A percentile compares a stretch with the other conserved stretches of the same genome.
phyloP scores from a whole-genome alignment of 2,888 invertebrate genomes.

The Doris montereyensis region DNA sequence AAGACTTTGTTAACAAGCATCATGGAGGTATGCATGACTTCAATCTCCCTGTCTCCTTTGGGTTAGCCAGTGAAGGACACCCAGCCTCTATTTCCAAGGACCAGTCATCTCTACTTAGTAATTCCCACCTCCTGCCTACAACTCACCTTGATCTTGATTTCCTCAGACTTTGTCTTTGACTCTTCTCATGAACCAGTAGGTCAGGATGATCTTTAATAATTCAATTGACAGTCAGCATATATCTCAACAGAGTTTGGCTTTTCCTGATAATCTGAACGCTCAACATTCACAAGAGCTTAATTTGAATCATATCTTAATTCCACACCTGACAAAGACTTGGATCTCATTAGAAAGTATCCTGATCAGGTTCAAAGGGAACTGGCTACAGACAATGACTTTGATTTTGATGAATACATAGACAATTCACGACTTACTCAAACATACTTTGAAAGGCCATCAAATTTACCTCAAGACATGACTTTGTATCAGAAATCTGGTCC shows the following conservation, averaged over 20 bases:
- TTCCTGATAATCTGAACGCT: slow-evolving; percentile 31
- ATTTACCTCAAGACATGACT: slow-evolving; percentile 40
- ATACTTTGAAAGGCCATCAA: slow-evolving; percentile 31
- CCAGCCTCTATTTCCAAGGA: not conserved
- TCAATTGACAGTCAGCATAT: slow-evolving; percentile 16
- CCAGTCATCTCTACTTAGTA: not conserved
- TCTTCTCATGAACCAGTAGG: slow-evolving; percentile 31
- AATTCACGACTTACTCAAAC: slow-evolving; percentile 13
- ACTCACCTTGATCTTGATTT: slow-evolving; percentile 33
- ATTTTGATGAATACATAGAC: slow-evolving; percentile 41
- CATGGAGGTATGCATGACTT: not conserved
- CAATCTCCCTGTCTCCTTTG: too few species aligned
- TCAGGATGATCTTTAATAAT: slow-evolving; percentile 36
- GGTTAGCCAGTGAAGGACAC: not conserved
- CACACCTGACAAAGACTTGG: slow-evolving; percentile 5
- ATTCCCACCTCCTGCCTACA: not conserved
- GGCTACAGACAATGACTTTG: slow-evolving; percentile 35
- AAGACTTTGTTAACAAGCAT: not conserved
- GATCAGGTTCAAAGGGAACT: slow-evolving; percentile 12
- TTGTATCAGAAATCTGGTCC: slow-evolving; percentile 34
- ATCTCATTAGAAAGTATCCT: slow-evolving; percentile 24
- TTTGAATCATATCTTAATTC: not conserved
- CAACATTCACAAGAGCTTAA: slow-evolving; percentile 13
- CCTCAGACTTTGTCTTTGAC: slow-evolving; percentile 36
- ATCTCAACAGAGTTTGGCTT: slow-evolving; percentile 18